Evolutionary conservation across 2,797 vertebrate genomes (phyloP), one percentile per base, ranked within the genome.

Genomic region (Manis pentadactyla): DNA sequence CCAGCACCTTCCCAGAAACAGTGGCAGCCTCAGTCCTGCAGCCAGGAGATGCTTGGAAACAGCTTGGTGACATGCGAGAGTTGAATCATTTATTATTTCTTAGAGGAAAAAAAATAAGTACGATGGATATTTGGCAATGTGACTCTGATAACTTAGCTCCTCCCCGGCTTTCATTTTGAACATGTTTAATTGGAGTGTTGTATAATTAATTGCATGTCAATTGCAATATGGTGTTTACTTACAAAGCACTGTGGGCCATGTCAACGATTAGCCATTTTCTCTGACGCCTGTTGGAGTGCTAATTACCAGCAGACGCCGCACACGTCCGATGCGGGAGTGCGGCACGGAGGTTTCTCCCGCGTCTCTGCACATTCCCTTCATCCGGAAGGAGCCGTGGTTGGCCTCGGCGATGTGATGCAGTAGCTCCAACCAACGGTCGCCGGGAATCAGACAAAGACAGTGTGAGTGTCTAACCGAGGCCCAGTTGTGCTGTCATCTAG

Each of bases 181-280:
- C 79, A 91, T 92, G 49, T 90, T 92, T 93, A 97, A 88, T 71
- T 71, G n/a, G 49, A 73, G 61, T 77, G 81, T 77, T 96, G 96
- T 92, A 12, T 89, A 89, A 97, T 96, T 97, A 96, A 96, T 97
- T 92, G 15, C 18, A 19, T 84, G 79, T 95, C 96, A 97, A 15
- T 85, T 95, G 37, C 95, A 98, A 97, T 12, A 5, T 85, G 74
- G 78, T 96, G 71, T 97, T 98, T 97, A 96, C 93, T 97, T 97
- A 92, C 57, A 97, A 97, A 98, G 95, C 91, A 97, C 90, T 93
- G 90, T 84, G 90, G 92, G 93, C 95, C 96, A 94, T 69, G 57
- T 82, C 90, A 78, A 85, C 57, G 57, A 95, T 96, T 81, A 97
- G 88, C 78, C 0, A 0, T 55, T 97, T 96, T 97, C 95, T 89